phyloP scores from a whole-genome alignment of 2,888 invertebrate species.

The Thereva nobilitata region DNA sequence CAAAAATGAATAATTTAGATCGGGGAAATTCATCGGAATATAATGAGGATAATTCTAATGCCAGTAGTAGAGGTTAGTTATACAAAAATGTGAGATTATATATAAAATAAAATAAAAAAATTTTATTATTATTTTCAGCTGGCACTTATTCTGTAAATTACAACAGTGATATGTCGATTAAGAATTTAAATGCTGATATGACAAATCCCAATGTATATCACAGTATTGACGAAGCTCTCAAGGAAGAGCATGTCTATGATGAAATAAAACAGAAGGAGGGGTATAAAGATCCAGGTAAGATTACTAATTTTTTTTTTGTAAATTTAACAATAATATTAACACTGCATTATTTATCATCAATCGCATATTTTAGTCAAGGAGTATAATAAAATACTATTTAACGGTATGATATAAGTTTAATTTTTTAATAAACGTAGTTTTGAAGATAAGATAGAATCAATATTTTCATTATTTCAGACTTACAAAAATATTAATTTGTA shows the following conservation, averaged over 20 bases:
- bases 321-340: neutral
- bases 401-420: slow-evolving; percentile 21
- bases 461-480: too few relatives aligned
- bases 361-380: slow-evolving; percentile 23
- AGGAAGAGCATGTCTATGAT: slow-evolving; percentile 83
- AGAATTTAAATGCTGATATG: slow-evolving; percentile 83
- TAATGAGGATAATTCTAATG: slow-evolving; percentile 60
- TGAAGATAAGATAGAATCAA: too few relatives aligned
- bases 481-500: too few relatives aligned
- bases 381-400: slow-evolving; percentile 21
- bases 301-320: slow-evolving; percentile 30
- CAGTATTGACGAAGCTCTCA: slow-evolving; percentile 74
- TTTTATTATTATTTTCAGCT: slow-evolving; percentile 51
- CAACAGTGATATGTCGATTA: slow-evolving; percentile 68
- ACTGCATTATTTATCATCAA: slow-evolving; percentile 11
- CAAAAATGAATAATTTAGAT: slow-evolving; percentile 57
- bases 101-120: neutral
- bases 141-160: slow-evolving; percentile 63
- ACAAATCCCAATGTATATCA: slow-evolving; percentile 85
- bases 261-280: slow-evolving; percentile 85
- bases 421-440: neutral
- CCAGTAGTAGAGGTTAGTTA: slow-evolving; percentile 58
- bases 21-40: slow-evolving; percentile 46
- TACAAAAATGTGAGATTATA: slow-evolving; percentile 16
- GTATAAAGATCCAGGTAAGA: slow-evolving; percentile 65